phyloP scores from a whole-genome alignment of 2,113 vertebrate genomes.

The Myrmecophaga tridactyla region DNA sequence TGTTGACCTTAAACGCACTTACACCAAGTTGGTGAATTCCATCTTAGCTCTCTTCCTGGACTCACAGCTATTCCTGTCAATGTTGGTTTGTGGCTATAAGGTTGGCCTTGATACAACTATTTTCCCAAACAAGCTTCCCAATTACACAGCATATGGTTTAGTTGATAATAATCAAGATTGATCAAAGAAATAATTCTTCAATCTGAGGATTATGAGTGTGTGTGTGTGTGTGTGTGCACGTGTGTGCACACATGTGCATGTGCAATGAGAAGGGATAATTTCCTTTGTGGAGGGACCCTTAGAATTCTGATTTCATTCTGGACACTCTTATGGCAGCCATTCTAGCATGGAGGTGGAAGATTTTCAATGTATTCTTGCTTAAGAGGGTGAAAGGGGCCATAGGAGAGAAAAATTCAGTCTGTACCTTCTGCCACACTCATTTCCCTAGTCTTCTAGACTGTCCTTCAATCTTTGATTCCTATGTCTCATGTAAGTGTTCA shows the following conservation, averaged over 20 bases:
- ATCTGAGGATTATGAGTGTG: background rate
- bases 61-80: background rate
- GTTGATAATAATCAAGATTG: constrained; percentile 17
- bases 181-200: constrained; percentile 21
- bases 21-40: background rate
- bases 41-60: background rate
- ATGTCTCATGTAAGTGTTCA: background rate
- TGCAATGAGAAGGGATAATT: background rate
- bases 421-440: background rate
- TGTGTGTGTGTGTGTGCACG: no score
- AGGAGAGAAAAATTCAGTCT: background rate
- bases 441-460: background rate
- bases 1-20: constrained; percentile 32
- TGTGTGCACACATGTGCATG: background rate
- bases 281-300: background rate
- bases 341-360: background rate
- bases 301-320: background rate
- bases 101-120: constrained; percentile 16
- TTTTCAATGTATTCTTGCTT: background rate
- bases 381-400: background rate
- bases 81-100: constrained; percentile 15
- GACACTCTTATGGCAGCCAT: background rate
- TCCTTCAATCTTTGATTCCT: background rate
- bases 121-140: constrained; percentile 30
- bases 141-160: constrained; percentile 17